Evolutionary conservation across 1,140 invertebrate genomes (phyloP).

Genomic region (Eumaeus atala): DNA sequence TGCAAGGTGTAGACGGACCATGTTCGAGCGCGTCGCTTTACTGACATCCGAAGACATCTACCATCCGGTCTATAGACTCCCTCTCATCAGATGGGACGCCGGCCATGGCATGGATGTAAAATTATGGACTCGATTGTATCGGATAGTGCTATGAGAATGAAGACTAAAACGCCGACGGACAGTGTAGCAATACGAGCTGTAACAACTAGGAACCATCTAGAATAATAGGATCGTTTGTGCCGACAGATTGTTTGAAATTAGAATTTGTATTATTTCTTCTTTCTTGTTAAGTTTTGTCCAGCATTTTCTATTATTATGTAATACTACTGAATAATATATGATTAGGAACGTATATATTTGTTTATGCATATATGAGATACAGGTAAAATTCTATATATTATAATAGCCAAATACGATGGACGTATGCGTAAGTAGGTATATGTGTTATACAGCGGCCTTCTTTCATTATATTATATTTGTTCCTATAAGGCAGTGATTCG

Average conservation of each 20-base stretch:
- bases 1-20: conserved; percentile 61
- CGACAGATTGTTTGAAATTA: no score
- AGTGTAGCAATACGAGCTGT: not conserved
- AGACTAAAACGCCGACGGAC: conserved; percentile 10
- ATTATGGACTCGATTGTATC: conserved; percentile 5
- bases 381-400: not conserved
- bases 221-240: not conserved
- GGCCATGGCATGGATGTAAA: conserved; percentile 62
- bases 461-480: no score
- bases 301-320: no score
- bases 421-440: no score
- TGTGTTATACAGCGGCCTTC: no score
- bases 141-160: conserved; percentile 16
- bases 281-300: no score
- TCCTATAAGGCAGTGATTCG: no score
- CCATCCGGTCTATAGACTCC: conserved; percentile 52
- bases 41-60: conserved; percentile 54
- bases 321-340: no score
- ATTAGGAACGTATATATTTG: no score
- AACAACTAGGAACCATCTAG: conserved; percentile 1
- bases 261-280: no score
- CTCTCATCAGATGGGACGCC: conserved; percentile 55
- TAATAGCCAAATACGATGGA: not conserved
- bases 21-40: conserved; percentile 63
- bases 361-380: no score